These are phyloP conservation scores for Pentalonia nigronervosa DNA, from an alignment of 1,140 invertebrate species.

Conservation along the genomic window DNA sequence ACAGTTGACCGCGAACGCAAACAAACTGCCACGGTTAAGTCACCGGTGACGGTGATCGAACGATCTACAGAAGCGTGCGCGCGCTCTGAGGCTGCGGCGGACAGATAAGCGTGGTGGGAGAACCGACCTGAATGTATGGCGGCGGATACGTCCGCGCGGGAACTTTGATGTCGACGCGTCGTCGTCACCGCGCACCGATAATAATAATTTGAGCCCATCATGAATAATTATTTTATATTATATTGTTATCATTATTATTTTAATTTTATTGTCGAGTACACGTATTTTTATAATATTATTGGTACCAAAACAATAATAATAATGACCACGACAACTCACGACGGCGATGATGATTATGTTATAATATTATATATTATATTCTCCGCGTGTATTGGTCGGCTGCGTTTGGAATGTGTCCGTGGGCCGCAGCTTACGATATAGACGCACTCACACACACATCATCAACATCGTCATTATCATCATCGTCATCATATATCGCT, in stretches of 20 bases:
- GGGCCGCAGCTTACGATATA: neutral
- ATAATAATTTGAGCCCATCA: neutral
- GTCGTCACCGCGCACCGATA: neutral
- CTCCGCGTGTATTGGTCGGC: neutral
- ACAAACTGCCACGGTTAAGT: neutral
- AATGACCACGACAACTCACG: neutral
- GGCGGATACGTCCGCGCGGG: neutral
- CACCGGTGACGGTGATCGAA: neutral
- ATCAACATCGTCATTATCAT: no score
- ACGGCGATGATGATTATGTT: neutral
- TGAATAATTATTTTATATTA: no score
- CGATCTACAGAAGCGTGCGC: neutral
- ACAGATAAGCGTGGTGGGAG: neutral
- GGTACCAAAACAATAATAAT: neutral
- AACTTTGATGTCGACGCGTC: neutral
- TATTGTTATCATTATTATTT: neutral
- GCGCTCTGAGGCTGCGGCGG: neutral
- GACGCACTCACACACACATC: no score
- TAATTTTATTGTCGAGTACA: neutral
- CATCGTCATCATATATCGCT: neutral
- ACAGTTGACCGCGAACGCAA: conserved; percentile 9
- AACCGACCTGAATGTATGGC: neutral
- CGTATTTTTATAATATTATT: neutral
- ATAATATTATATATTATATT: neutral
- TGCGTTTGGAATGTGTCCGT: neutral